A percentile compares a stretch with the other conserved stretches of the same genome.
Evolutionary conservation across 2,888 invertebrate species (phyloP).

Genomic region (Cremastobaeus sp.): DNA sequence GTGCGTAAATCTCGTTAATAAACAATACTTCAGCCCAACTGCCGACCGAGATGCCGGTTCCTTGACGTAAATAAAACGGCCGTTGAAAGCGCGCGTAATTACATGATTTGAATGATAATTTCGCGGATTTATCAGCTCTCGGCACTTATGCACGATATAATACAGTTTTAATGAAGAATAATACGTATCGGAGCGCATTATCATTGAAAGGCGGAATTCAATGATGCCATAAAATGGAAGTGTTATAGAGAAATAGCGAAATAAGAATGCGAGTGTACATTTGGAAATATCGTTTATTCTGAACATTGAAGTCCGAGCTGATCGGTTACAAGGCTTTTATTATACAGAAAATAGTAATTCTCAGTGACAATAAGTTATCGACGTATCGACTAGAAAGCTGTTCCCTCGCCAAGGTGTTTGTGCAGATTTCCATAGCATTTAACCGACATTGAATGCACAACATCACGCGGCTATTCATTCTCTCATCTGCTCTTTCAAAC

Average conservation of each 20-base stretch:
- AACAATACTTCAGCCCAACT: too few relatives aligned
- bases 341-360: constrained; percentile 62
- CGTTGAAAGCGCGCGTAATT: too few relatives aligned
- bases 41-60: too few relatives aligned
- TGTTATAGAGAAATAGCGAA: constrained; percentile 15
- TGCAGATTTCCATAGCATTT: constrained; percentile 45
- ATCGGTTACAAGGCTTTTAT: constrained; percentile 59
- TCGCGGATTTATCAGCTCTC: too few relatives aligned
- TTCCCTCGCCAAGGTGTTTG: constrained; percentile 45
- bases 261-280: constrained; percentile 39
- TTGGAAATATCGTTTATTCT: constrained; percentile 61
- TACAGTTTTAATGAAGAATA: too few relatives aligned
- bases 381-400: constrained; percentile 60
- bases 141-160: too few relatives aligned
- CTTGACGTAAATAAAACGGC: too few relatives aligned
- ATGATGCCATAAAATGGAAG: background rate
- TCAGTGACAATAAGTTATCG: constrained; percentile 59
- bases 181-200: too few relatives aligned
- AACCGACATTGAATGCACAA: constrained; percentile 45
- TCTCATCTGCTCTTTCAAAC: constrained; percentile 42
- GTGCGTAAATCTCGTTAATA: too few relatives aligned
- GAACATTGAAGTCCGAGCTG: constrained; percentile 44
- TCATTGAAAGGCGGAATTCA: background rate
- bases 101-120: too few relatives aligned
- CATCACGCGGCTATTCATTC: constrained; percentile 32